phyloP scores from a whole-genome alignment of 2,888 invertebrate species.

The Sphecodes monilicornis region DNA sequence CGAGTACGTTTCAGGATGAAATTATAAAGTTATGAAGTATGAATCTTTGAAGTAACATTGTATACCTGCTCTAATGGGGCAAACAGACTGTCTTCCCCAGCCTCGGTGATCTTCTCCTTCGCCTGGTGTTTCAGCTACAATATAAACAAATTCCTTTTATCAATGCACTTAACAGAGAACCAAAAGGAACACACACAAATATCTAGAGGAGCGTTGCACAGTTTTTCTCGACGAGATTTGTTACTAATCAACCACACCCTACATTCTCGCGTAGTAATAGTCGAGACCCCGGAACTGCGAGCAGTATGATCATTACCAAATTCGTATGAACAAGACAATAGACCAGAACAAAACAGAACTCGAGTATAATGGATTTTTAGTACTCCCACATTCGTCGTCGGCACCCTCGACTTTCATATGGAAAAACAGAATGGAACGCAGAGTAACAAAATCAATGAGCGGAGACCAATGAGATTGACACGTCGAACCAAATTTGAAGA shows the following conservation, averaged over 20 bases:
- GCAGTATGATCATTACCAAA: not conserved
- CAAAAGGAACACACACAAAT: not conserved
- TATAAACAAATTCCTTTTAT: not conserved
- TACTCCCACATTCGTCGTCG: not conserved
- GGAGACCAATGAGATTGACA: not conserved
- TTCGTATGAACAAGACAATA: not conserved
- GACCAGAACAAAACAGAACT: conserved; percentile 8
- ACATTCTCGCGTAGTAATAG: not conserved
- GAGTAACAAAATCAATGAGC: not conserved
- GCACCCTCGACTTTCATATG: not conserved
- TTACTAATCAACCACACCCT: not conserved
- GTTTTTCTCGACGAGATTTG: not conserved
- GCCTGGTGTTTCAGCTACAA: conserved; percentile 87
- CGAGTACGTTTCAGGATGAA: not conserved
- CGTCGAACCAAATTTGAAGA: not conserved
- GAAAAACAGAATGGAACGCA: not conserved
- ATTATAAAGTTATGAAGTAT: not conserved
- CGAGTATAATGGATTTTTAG: not conserved
- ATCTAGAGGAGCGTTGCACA: conserved; percentile 3
- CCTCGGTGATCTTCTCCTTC: conserved; percentile 88
- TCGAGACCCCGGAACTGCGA: conserved; percentile 8
- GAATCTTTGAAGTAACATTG: not conserved
- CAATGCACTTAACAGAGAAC: not conserved
- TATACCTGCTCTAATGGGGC: conserved; percentile 92
- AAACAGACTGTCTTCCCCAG: conserved; percentile 90